These are phyloP conservation scores for Balaeniceps rex DNA, from an alignment of 2,113 vertebrate genomes.

Conservation along the genomic window DNA sequence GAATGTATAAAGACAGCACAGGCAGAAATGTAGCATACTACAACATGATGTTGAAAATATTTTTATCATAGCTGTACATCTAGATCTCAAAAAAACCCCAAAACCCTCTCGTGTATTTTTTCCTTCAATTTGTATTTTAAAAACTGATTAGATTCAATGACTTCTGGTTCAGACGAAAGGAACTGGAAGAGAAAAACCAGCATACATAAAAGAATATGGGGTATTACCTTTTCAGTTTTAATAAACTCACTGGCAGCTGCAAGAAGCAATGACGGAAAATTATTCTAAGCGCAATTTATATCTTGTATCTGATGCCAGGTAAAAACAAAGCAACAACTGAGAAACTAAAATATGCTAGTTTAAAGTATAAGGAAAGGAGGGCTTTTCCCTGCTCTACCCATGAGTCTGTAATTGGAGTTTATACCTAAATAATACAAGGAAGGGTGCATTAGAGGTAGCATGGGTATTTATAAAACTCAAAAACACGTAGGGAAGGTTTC, in stretches of 20 bases:
- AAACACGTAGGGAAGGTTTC: background rate
- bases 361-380: background rate
- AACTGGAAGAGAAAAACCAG: background rate
- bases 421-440: background rate
- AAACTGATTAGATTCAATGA: background rate
- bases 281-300: background rate
- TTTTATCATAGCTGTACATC: background rate
- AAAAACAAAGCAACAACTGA: background rate
- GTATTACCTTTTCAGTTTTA: background rate
- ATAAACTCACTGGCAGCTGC: background rate
- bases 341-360: background rate
- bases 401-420: background rate
- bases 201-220: background rate
- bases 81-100: background rate
- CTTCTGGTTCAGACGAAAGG: background rate
- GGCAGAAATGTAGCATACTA: background rate
- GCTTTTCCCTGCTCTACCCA: background rate
- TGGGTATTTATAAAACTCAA: background rate
- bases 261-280: background rate
- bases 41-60: background rate
- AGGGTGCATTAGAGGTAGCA: background rate
- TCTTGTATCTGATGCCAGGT: background rate
- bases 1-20: background rate
- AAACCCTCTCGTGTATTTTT: background rate
- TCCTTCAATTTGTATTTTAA: background rate